Evolutionary conservation across 2,113 vertebrate species (phyloP), one percentile per base, ranked within the genome.

Genomic region (Dermatemys mawii): DNA sequence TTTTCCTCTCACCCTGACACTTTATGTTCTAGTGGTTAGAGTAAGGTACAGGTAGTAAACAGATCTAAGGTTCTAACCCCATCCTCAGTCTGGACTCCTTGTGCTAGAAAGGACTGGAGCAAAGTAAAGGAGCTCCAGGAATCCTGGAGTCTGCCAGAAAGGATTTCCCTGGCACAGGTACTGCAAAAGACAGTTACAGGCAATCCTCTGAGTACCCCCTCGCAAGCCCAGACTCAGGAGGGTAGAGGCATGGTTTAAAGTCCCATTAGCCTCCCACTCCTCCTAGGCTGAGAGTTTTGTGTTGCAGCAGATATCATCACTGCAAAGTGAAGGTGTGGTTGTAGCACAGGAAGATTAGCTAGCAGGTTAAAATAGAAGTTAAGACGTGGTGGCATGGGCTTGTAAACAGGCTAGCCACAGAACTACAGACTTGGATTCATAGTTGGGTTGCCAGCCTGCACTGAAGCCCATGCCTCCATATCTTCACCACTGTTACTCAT

Each of bases 41-140:
- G 94, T 92, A 96, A 96, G 95, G 80, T 80, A 46, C 5, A 1
- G 4, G 16, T 82, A 90, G 60, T 84, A 84, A 95, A 57, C 17
- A 1, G 1, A 38, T 92, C 19, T 27, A 75, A 44, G 17, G 12
- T 75, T 24, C 73, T 55, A n/a, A 86, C 2, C 0, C 0, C 8
- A 8, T 8, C 8, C 26, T 89, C 32, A 44, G 54, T 93, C 80
- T 89, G 32, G 85, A 83, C 22, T 75, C 50, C 90, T 16, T 53
- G 3, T 14, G 38, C 44, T 60, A 63, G 75, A 9, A 0, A 0
- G 81, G 22, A 48, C 22, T 76, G 35, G 32, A 24, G 79, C 70
- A 87, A 22, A 21, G 7, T 79, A 78, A 91, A 87, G 51, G 70
- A 90, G 35, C 53, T 17, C 19, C 24, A 44, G 41, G 2, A 84